Base-by-base conservation (phyloP, 2,797 vertebrate genomes). In the Falco biarmicus region DNA sequence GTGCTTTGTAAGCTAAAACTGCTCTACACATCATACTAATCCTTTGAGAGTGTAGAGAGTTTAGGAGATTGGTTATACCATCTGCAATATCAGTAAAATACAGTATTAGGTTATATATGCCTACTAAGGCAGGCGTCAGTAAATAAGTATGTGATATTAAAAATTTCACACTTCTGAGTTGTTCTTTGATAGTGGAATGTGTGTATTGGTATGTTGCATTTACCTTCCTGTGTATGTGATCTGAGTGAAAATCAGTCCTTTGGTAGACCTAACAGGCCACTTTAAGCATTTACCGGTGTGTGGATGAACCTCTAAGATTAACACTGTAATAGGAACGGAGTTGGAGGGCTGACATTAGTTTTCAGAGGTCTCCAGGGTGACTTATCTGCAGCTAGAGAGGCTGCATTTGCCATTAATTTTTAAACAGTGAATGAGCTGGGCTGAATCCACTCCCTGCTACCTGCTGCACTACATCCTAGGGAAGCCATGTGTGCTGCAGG, bases 1-100 rank as follows among this genome's bases (percentile, higher is more conserved):
- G 78, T 95, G 96, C 94, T 96, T 95, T 95, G 94, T 97, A 97
- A 97, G 96, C 96, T 92, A 77, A 96, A 97, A 96, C 77, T 94
- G 93, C 88, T 77, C 90, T 71, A 93, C 93, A 89, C 89, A 96
- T 95, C 93, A 86, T 95, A 90, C 87, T 96, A 96, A 96, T 96
- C 96, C 96, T 95, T 90, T 95, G 94, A 95, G 92, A 95, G 92
- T 81, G 94, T 70, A 80, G 93, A 93, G 91, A 89, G 90, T 94
- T 96, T 87, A 93, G 87, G 70, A 96, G 84, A 96, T 95, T 96
- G 93, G 86, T 94, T 96, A 92, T 85, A 93, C 86, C 7, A 22
- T 96, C 95, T 95, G 96, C 94, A 95, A 54, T 95, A 95, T 92
- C 96, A 96, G 94, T 96, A 91, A 96, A 95, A 96, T 96, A 81